These are phyloP conservation scores for Amblyraja radiata DNA, from an alignment of 2,797 vertebrate genomes.

Conservation along the genomic window DNA sequence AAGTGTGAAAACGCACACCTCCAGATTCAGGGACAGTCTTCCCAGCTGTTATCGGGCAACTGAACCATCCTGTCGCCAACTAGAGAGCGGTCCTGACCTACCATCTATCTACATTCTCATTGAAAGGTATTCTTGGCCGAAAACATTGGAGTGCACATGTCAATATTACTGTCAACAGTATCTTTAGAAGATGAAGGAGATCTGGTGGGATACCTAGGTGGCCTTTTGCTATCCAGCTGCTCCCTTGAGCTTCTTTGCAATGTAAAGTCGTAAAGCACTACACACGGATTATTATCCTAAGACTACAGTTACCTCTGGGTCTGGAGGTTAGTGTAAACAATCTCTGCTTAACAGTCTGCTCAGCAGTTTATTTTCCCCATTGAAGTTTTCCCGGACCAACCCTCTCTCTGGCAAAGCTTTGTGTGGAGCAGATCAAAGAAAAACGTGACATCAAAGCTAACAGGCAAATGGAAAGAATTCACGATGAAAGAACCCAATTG, in stretches of 20 bases:
- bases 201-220: not conserved
- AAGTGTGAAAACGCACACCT: too few species aligned
- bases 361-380: not conserved
- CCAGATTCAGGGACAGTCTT: too few species aligned
- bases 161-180: too few species aligned
- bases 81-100: too few species aligned
- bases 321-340: not conserved
- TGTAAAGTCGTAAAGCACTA: not conserved
- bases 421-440: not conserved
- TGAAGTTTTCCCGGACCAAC: not conserved
- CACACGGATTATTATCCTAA: not conserved
- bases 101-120: not conserved
- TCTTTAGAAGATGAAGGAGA: not conserved
- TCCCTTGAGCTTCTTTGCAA: not conserved
- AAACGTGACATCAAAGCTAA: not conserved
- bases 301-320: not conserved
- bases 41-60: too few species aligned
- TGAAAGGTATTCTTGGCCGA: not conserved
- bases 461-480: slow-evolving; percentile 29
- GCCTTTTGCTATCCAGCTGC: not conserved
- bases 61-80: too few species aligned
- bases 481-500: not conserved
- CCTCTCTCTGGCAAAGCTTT: not conserved
- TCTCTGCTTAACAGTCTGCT: not conserved
- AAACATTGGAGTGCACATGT: not conserved